Evolutionary conservation across 2,113 vertebrate species (phyloP), one percentile per base, ranked within the genome.

Genomic region (Syngnathus scovelli): DNA sequence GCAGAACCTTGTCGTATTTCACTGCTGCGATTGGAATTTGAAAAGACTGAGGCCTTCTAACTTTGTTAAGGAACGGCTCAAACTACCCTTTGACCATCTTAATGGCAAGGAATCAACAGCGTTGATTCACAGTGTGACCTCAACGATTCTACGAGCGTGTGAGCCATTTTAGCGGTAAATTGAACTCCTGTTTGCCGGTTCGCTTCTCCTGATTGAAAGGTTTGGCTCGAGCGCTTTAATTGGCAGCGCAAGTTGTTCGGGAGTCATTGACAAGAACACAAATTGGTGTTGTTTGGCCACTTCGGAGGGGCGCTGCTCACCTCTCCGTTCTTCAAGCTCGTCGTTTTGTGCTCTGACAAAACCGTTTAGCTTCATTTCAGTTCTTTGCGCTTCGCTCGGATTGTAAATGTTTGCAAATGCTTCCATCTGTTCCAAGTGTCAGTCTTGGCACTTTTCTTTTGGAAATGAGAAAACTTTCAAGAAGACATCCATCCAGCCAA

Each of bases 201-300:
- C 80, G 66, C 66, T 41, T 80, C 60, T 62, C 38, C 64, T 77
- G 81, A 87, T 78, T 79, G 74, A 85, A 72, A 48, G 70, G 63
- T 43, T 61, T 75, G 70, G 69, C 56, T 46, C 68, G 43, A 75
- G 69, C 41, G 48, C 68, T 52, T 72, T 81, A 79, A 81, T 84
- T 76, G 74, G 6, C 39, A 1, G 43, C 49, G 46, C 66, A 62
- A 61, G 56, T 78, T 73, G 85, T 68, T 62, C 13, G 68, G 74
- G 77, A 55, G 68, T 75, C 65, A 61, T 78, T 80, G 80, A 81
- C 83, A 55, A 58, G 67, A 79, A 65, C 51, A 61, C 61, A 75
- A 66, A 64, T 69, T 68, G 56, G 68, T 73, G 61, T 63, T 76
- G 79, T 76, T 81, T 75, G 73, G 77, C 38, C 66, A 72, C 58